Conservation (phyloP, 2,113 vertebrate species). For the Bufo gargarizans region DNA sequence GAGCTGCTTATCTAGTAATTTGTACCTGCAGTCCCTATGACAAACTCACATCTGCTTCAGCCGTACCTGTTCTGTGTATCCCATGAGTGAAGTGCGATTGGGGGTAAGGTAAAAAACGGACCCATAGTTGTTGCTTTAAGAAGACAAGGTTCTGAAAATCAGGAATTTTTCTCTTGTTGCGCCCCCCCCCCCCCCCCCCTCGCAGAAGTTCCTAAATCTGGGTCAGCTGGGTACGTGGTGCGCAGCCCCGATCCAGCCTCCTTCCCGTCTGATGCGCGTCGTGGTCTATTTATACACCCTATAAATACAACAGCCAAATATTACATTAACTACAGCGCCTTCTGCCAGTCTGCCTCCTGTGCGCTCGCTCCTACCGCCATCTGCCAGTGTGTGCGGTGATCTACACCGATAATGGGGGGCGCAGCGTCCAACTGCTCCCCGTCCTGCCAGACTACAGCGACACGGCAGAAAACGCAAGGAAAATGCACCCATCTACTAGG, state of each 20-base stretch:
- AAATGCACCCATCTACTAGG: no score
- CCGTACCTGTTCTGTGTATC: no score
- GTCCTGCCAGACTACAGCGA: background rate
- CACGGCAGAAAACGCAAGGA: no score
- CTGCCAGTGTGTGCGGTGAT: background rate
- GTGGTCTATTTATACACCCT: slow-evolving; percentile 35
- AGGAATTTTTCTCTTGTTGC: background rate
- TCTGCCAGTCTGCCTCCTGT: background rate
- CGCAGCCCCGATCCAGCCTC: slow-evolving; percentile 21
- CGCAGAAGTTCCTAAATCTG: slow-evolving; percentile 18
- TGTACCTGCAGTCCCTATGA: no score
- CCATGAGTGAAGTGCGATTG: no score
- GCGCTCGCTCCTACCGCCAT: background rate
- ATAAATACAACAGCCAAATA: slow-evolving; percentile 40
- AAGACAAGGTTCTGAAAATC: background rate
- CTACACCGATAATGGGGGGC: background rate
- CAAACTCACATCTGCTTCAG: no score
- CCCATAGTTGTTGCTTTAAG: background rate
- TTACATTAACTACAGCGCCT: slow-evolving; percentile 16
- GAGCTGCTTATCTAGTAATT: no score
- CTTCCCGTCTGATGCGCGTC: slow-evolving; percentile 31
- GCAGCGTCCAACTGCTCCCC: background rate
- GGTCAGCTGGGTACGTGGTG: slow-evolving; percentile 9
- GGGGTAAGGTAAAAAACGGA: background rate
- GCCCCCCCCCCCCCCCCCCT: background rate